phyloP scores from a whole-genome alignment of 2,113 vertebrate species.

The Jaculus jaculus region DNA sequence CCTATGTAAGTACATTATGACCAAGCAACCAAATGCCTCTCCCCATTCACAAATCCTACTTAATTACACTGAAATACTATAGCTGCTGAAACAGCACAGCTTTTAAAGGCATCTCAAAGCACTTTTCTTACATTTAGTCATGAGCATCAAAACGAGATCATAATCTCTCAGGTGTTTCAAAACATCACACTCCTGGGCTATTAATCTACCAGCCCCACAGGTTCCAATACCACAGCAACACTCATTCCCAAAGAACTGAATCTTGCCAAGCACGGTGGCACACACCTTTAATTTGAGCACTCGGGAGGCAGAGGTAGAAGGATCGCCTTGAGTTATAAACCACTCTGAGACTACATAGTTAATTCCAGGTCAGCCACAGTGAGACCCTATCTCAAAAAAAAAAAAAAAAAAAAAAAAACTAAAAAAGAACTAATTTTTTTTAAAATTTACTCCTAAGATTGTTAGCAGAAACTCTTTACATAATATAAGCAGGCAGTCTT shows the following conservation, averaged over 20 bases:
- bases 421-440: too few species aligned
- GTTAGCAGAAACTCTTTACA: constrained; percentile 24
- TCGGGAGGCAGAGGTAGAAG: too few species aligned
- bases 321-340: too few species aligned
- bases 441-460: constrained; percentile 34
- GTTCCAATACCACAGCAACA: constrained; percentile 17
- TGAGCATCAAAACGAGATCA: neutral
- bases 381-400: too few species aligned
- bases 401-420: too few species aligned
- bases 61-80: constrained; percentile 33
- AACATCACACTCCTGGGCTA: constrained; percentile 39
- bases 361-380: too few species aligned
- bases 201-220: constrained; percentile 22
- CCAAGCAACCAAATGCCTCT: constrained; percentile 42
- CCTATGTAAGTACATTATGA: constrained; percentile 46
- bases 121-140: constrained; percentile 51
- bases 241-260: neutral
- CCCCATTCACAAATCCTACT: constrained; percentile 32
- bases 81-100: constrained; percentile 10
- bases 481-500: neutral
- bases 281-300: too few species aligned
- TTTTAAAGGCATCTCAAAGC: constrained; percentile 47
- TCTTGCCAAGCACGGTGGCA: too few species aligned
- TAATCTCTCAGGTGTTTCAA: constrained; percentile 48
- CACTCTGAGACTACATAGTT: too few species aligned